A percentile compares a stretch with the other conserved stretches of the same genome.
phyloP scores from a whole-genome alignment of 2,113 vertebrate genomes.

The Noturus placidus region DNA sequence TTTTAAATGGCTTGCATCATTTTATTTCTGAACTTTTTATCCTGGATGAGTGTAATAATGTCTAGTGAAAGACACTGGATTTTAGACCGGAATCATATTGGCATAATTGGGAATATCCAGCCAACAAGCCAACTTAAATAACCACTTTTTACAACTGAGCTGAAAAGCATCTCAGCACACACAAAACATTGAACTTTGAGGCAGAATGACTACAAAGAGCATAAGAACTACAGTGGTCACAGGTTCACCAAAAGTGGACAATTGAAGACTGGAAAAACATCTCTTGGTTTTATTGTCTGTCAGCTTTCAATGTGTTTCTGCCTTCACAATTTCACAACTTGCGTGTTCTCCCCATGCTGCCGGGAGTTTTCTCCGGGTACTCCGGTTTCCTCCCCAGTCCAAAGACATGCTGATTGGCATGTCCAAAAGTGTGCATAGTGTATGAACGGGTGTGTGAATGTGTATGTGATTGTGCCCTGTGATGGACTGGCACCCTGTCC shows the following conservation, averaged over 20 bases:
- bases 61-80: not conserved
- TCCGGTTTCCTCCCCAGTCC: too few relatives aligned
- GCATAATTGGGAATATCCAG: not conserved
- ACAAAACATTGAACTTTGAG: not conserved
- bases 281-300: not conserved
- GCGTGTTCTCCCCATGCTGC: too few relatives aligned
- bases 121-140: not conserved
- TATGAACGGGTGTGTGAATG: too few relatives aligned
- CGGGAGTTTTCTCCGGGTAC: too few relatives aligned
- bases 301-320: not conserved
- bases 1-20: not conserved
- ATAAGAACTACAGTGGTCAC: not conserved
- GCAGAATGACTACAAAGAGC: not conserved
- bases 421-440: too few relatives aligned
- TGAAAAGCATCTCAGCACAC: not conserved
- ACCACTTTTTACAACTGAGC: not conserved
- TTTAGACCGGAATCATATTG: not conserved
- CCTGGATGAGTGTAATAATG: not conserved
- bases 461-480: too few relatives aligned
- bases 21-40: not conserved
- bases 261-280: not conserved
- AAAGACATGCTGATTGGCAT: too few relatives aligned
- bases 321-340: too few relatives aligned
- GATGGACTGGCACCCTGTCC: too few relatives aligned
- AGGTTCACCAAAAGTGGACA: not conserved